Base-by-base conservation (phyloP, 2,113 vertebrate genomes). In the Mustela lutreola region DNA sequence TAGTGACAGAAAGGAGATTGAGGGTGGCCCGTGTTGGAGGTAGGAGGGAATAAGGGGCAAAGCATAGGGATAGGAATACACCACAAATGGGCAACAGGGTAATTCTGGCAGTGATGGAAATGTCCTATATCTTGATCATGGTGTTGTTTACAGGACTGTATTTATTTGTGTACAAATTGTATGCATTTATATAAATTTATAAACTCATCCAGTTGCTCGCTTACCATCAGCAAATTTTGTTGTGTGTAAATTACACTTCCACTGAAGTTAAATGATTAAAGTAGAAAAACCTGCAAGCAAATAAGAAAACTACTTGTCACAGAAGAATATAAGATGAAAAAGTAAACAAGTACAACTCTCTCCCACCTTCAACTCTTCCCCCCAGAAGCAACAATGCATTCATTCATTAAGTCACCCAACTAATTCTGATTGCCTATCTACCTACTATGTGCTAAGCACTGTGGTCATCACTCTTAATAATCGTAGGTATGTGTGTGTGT, bases 401-500 rank as follows among this genome's bases (percentile, higher is more conserved):
- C 45, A 70, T 0, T 70, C 88, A 58, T 12, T 87, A 28, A 56
- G 31, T 26, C 65, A 45, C 48, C 15, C 26, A 42, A 0, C 31
- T 19, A 56, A 39, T 3, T 5, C 31, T 48, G 58, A 75, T 2
- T 39, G 48, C 91, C 9, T 10, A 4, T 91, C 12, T 10, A 4
- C 22, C 67, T 65, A 53, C 42, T 48, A 8, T 1, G 26, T 50
- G 24, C 42, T 10, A 48, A 2, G 15, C 63, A 31, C 14, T 5
- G 5, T 11, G 11, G 28, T 39, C 19, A 36, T 76, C 21, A 48
- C 48, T 39, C 28, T 50, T 56, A 36, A 24, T 15, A 45, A 22
- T 2, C 0, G 2, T 12, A 45, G 16, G 33, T 39, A 0, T 39
- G 2, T n/a, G 31, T 48, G 11, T 22, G 15, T 11, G 15, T n/a